These are phyloP conservation scores for Heliconius ismenius DNA, from an alignment of 2,888 invertebrate genomes.

Conservation along the genomic window DNA sequence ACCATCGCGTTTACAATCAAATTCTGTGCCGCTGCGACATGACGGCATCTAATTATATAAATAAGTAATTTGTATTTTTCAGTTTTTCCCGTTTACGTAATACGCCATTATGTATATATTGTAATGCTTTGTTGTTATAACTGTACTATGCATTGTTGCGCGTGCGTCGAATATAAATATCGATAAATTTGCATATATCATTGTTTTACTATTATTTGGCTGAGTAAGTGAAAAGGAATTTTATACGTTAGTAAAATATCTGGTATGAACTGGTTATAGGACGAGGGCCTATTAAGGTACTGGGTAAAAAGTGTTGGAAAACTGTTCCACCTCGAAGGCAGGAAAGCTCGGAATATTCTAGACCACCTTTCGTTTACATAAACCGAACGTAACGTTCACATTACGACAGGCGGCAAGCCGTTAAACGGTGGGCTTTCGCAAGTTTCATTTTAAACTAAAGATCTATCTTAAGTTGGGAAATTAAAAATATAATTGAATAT, in stretches of 20 bases:
- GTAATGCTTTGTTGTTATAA: constrained; percentile 40
- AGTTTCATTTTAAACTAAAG: constrained; percentile 35
- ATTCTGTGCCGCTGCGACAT: neutral
- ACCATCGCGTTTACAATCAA: neutral
- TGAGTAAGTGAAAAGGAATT: constrained; percentile 49
- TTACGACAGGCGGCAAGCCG: constrained; percentile 39
- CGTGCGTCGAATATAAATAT: constrained; percentile 49
- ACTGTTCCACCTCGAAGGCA: constrained; percentile 51
- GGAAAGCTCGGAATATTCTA: constrained; percentile 70
- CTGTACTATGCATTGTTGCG: constrained; percentile 27
- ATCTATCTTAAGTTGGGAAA: constrained; percentile 31
- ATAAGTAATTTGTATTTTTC: neutral
- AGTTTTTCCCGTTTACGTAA: constrained; percentile 17
- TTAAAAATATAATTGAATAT: constrained; percentile 18
- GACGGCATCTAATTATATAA: too few species aligned
- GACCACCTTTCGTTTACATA: constrained; percentile 57
- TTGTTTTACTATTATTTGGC: constrained; percentile 46
- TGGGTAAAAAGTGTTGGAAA: constrained; percentile 51
- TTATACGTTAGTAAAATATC: constrained; percentile 23
- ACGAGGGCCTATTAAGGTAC: constrained; percentile 35
- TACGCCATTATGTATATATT: neutral
- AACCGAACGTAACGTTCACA: constrained; percentile 47
- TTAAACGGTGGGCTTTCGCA: constrained; percentile 40
- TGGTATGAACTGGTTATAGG: constrained; percentile 30
- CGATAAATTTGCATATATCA: constrained; percentile 49